These are phyloP conservation scores for Yponomeuta evonymella DNA, from an alignment of 2,888 invertebrate species.

Conservation along the genomic window DNA sequence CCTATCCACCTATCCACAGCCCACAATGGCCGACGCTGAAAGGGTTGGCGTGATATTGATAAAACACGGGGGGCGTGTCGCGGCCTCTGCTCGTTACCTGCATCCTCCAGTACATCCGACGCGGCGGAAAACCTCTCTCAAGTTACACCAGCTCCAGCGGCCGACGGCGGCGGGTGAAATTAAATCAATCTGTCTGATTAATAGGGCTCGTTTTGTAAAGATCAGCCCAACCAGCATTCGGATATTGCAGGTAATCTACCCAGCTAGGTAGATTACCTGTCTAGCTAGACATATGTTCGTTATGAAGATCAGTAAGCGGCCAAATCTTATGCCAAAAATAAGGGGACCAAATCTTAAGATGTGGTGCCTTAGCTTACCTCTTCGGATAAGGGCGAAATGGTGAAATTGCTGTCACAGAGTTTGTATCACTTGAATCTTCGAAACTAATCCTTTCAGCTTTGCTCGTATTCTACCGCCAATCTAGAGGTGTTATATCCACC, in stretches of 20 bases:
- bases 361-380: conserved; percentile 4
- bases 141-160: conserved; percentile 26
- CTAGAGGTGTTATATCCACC: neutral
- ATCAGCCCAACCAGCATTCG: neutral
- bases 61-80: conserved; percentile 23
- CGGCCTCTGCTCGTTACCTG: conserved; percentile 20
- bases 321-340: neutral
- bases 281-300: neutral
- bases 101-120: neutral
- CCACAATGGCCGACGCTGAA: conserved; percentile 24
- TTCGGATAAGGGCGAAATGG: neutral
- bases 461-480: neutral
- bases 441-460: neutral
- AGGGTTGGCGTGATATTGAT: conserved; percentile 21
- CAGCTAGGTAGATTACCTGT: too few relatives aligned
- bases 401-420: conserved; percentile 22
- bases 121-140: conserved; percentile 35
- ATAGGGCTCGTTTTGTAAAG: neutral
- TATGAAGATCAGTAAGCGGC: neutral
- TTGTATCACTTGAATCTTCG: too few relatives aligned
- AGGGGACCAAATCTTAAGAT: conserved; percentile 14
- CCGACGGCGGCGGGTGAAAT: neutral
- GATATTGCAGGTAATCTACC: neutral
- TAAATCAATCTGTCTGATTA: neutral
- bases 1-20: conserved; percentile 18